Base-by-base conservation (phyloP, 2,888 invertebrate genomes). In the Orthosia gracilis region DNA sequence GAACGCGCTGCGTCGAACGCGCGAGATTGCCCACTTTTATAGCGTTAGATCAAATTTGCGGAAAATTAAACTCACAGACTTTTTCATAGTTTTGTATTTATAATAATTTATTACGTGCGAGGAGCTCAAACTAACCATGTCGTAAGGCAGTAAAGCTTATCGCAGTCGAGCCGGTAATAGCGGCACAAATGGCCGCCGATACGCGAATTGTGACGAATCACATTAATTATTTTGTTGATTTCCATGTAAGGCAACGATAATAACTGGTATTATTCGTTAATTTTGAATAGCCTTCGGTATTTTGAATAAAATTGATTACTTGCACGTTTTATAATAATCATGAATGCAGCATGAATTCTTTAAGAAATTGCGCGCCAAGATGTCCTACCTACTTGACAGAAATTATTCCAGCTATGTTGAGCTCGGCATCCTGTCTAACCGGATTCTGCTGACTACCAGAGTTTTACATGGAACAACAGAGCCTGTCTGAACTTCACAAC, bases 81-180 rank as follows among this genome's bases (percentile, higher is more conserved):
- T 93, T 93, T 90, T 89, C 87, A 89, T 89, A 90, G 88, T 91
- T 91, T 92, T 91, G 92, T 93, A 94, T 94, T 93, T 94, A 95
- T 94, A 93, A 94, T 94, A 95, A 95, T 95, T 95, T 94, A 94
- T 93, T 92, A 94, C 91, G 95, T 94, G 94, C 92, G 92, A 93
- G 93, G 92, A 91, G 88, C 80, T 94, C 93, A 94, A 96, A 96
- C 96, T 96, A 96, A 96, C 96, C 96, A 94, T 95, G 92, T 94
- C 95, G 95, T 75, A 83, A 87, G 86, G 93, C 94, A 92, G 91
- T 96, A 93, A 96, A 95, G 86, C 93, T 95, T 96, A 96, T 96
- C 96, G 93, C 87, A 90, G 89, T 89, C 85, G 89, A 90, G 90
- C 86, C 93, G 93, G 94, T 94, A 95, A 95, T 94, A 90, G 94